Evolutionary conservation across 1,140 invertebrate genomes (phyloP).

Genomic region (Adoxophyes honmai): DNA sequence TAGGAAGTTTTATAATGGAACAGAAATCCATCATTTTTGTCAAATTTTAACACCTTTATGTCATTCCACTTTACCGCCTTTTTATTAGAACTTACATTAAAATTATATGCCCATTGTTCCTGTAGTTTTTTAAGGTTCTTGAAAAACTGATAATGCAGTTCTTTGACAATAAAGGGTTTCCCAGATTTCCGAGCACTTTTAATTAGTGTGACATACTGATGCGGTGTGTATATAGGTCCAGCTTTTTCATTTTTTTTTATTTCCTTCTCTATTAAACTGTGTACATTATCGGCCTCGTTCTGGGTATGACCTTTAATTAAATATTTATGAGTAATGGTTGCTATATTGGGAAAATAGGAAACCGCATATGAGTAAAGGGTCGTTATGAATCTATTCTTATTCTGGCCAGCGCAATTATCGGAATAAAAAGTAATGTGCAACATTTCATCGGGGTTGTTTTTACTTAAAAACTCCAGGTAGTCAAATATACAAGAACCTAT

Average conservation of each 20-base stretch:
- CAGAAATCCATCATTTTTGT: constrained; percentile 3
- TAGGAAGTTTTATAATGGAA: constrained; percentile 20
- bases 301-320: constrained; percentile 50
- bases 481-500: constrained; percentile 52
- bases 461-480: constrained; percentile 28
- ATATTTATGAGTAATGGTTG: constrained; percentile 50
- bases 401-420: constrained; percentile 59
- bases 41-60: constrained; percentile 26
- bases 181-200: constrained; percentile 14
- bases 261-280: constrained; percentile 40
- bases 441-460: constrained; percentile 11
- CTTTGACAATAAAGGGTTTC: constrained; percentile 16
- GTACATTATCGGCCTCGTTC: constrained; percentile 50
- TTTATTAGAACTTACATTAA: constrained; percentile 23
- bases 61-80: constrained; percentile 25
- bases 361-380: constrained; percentile 39
- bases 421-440: constrained; percentile 48
- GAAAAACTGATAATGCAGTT: constrained; percentile 15
- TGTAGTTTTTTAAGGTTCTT: no score
- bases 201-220: constrained; percentile 23
- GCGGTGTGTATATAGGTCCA: constrained; percentile 33
- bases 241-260: constrained; percentile 29
- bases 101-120: constrained; percentile 35
- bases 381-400: constrained; percentile 56
- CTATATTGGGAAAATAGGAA: constrained; percentile 27